Evolutionary conservation across 2,797 vertebrate species (phyloP).

Genomic region (Aphelocoma californica): DNA sequence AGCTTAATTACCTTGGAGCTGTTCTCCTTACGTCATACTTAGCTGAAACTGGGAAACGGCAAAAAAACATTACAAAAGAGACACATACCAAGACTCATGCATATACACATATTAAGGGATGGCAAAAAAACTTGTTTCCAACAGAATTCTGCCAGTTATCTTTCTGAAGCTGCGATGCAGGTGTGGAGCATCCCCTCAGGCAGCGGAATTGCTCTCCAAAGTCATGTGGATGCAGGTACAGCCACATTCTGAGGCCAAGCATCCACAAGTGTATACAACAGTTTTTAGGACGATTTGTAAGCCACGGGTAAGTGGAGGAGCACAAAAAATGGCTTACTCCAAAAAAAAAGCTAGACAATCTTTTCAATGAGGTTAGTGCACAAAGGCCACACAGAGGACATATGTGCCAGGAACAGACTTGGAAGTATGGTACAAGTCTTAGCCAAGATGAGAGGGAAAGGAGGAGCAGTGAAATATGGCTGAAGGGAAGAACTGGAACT

Average conservation of each 20-base stretch:
- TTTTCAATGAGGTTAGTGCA: not conserved
- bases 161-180: not conserved
- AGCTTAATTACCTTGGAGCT: not conserved
- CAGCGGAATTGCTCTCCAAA: not conserved
- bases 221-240: not conserved
- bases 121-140: not conserved
- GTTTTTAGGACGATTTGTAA: not conserved
- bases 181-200: not conserved
- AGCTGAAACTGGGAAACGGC: not conserved
- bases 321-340: not conserved
- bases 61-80: not conserved
- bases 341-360: not conserved
- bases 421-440: not conserved
- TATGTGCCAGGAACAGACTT: not conserved
- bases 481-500: not conserved
- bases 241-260: not conserved
- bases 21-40: not conserved
- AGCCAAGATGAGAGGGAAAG: not conserved
- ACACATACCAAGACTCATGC: not conserved
- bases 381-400: not conserved
- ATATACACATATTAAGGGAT: not conserved
- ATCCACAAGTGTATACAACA: not conserved
- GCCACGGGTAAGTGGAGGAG: not conserved
- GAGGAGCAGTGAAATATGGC: not conserved
- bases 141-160: not conserved